Base-by-base conservation (phyloP, 2,113 vertebrate species). In the Apteryx owenii region DNA sequence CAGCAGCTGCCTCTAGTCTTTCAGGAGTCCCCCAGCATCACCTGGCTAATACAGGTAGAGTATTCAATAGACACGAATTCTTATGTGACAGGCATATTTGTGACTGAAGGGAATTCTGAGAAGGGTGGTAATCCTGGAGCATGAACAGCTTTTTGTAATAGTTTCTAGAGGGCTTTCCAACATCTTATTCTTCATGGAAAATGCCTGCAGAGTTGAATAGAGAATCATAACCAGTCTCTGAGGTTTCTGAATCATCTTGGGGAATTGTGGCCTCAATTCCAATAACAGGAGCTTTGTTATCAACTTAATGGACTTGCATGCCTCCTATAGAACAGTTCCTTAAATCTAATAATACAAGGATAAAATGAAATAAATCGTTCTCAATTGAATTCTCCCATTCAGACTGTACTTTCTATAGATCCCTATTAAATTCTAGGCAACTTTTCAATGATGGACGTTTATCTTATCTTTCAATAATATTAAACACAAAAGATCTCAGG, bases 251-350 rank as follows among this genome's bases (percentile, higher is more conserved):
- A 68, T 61, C 66, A 29, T 85, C 28, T 46, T 70, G 54, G 60
- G 81, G 89, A 95, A 93, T 48, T 90, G 89, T 95, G 79, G 50
- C 76, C 75, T 93, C 87, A 60, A 85, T 85, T 85, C 76, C 61
- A 95, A 64, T 88, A 89, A 77, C 46, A 38, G 85, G 40, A 96
- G 50, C 51, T 91, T 92, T 93, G 75, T 95, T 96, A 85, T 83
- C 89, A 88, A 51, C 87, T 64, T 80, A 95, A 91, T 91, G 60
- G 78, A 38, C n/a, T 50, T 62, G 28, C 26, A 28, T 81, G 42
- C 69, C 11, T 92, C 79, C 71, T 76, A 62, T 62, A 72, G 85
- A 90, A 88, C 51, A 92, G 61, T 81, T 93, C 88, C 70, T 88
- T 93, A 91, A 84, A 95, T 92, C 78, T 84, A 90, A 89, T 95